phyloP scores from a whole-genome alignment of 2,113 vertebrate genomes.

The Hypanus sabinus region DNA sequence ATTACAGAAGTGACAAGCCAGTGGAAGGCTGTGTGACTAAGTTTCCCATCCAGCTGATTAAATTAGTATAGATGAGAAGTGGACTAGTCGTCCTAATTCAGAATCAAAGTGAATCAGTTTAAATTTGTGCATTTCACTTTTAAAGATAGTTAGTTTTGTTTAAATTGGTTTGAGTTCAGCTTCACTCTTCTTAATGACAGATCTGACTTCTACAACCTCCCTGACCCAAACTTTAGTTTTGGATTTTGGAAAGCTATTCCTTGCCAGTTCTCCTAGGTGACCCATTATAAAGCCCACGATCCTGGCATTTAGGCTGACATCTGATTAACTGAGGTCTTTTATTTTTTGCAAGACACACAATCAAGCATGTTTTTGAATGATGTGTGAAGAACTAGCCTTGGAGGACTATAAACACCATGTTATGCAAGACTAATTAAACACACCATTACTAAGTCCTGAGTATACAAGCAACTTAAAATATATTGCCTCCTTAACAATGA shows the following conservation, averaged over 20 bases:
- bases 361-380: background rate
- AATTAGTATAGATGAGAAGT: background rate
- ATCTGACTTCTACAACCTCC: background rate
- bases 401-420: background rate
- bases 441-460: background rate
- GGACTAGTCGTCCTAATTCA: background rate
- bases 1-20: background rate
- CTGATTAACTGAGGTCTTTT: background rate
- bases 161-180: constrained; percentile 3
- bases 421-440: background rate
- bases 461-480: background rate
- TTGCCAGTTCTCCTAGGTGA: background rate
- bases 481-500: background rate
- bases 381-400: background rate
- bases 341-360: background rate
- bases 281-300: background rate
- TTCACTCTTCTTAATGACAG: background rate
- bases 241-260: background rate
- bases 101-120: background rate
- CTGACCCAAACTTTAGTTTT: background rate
- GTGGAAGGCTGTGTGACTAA: background rate
- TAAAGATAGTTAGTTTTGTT: background rate
- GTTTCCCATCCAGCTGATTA: background rate
- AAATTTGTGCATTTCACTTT: background rate
- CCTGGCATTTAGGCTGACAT: background rate